phyloP scores from a whole-genome alignment of 1,140 invertebrate genomes.

The Ooceraea biroi region DNA sequence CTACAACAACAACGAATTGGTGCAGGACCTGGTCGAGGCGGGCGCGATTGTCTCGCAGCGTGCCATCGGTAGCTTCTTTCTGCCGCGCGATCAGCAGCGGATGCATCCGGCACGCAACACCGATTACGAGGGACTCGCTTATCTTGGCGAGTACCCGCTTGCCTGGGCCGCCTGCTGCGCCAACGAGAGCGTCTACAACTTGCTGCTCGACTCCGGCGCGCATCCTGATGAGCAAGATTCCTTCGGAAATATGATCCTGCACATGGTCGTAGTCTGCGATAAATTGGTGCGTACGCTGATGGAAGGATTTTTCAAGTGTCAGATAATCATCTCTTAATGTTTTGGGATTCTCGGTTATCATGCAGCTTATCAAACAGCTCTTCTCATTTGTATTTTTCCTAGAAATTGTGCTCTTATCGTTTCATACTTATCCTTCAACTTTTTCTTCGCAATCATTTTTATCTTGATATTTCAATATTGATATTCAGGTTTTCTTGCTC shows the following conservation, averaged over 20 bases:
- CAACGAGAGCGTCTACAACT: conserved; percentile 99
- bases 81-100: conserved; percentile 96
- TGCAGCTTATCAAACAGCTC: too few relatives aligned
- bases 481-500: too few relatives aligned
- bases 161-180: conserved; percentile 98
- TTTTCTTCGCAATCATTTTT: too few relatives aligned
- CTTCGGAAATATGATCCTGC: conserved; percentile 98
- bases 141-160: conserved; percentile 97
- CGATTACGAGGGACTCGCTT: conserved; percentile 98
- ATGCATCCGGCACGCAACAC: conserved; percentile 91
- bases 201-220: conserved; percentile 95
- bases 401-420: too few relatives aligned
- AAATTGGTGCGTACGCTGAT: conserved; percentile 91
- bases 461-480: too few relatives aligned
- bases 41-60: conserved; percentile 96
- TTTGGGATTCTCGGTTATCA: too few relatives aligned
- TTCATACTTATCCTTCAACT: too few relatives aligned
- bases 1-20: conserved; percentile 98
- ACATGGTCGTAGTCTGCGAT: conserved; percentile 99
- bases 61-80: conserved; percentile 97
- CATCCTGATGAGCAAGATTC: conserved; percentile 97
- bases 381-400: too few relatives aligned
- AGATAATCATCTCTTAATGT: background rate
- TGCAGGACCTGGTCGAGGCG: conserved; percentile 95
- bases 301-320: background rate